Evolutionary conservation across 2,888 invertebrate genomes (phyloP).

Genomic region (Hartigia nigra): DNA sequence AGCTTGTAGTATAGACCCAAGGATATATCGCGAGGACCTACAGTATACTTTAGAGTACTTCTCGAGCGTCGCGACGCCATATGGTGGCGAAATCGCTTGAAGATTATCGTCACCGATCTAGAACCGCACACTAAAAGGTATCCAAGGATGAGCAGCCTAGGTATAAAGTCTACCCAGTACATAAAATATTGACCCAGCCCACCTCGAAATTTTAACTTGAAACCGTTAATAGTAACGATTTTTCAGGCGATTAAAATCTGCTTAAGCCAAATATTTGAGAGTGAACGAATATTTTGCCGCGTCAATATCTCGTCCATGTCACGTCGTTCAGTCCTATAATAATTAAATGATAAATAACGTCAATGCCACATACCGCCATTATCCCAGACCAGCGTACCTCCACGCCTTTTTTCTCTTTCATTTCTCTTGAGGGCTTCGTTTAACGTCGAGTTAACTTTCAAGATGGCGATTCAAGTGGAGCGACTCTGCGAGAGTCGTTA

Average conservation of each 20-base stretch:
- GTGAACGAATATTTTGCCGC: background rate
- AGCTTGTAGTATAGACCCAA: background rate
- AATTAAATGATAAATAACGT: background rate
- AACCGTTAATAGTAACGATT: background rate
- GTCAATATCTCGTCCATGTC: background rate
- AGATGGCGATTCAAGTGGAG: conserved; percentile 36
- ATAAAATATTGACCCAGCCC: background rate
- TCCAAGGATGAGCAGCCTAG: background rate
- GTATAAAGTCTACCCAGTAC: background rate
- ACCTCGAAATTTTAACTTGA: background rate
- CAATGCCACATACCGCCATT: background rate
- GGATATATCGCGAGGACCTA: background rate
- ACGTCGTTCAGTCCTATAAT: background rate
- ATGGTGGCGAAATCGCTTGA: conserved; percentile 12
- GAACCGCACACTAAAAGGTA: background rate
- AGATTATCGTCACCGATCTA: conserved; percentile 8
- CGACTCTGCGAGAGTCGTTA: conserved; percentile 48
- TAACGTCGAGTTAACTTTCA: conserved; percentile 42
- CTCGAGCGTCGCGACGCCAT: background rate
- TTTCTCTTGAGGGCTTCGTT: conserved; percentile 30
- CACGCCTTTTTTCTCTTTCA: background rate
- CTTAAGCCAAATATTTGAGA: background rate
- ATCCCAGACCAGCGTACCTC: background rate
- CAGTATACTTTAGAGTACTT: background rate
- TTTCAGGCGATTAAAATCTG: background rate